These are phyloP conservation scores for Eupelmus urozonus DNA, from an alignment of 2,888 invertebrate species.

Conservation along the genomic window DNA sequence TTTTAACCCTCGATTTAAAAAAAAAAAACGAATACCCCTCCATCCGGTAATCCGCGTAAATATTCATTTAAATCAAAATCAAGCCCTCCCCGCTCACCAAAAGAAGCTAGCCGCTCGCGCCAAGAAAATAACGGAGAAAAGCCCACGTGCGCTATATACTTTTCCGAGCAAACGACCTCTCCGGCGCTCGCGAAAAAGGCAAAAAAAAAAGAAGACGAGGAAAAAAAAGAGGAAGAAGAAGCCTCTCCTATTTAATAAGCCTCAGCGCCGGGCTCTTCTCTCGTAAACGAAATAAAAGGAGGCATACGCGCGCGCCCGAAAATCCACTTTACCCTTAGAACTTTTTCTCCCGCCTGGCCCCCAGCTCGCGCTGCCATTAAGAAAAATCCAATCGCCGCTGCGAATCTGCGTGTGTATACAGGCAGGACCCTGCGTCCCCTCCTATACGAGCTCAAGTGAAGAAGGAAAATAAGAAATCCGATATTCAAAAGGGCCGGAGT, in stretches of 20 bases:
- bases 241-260: conserved; percentile 54
- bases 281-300: conserved; percentile 44
- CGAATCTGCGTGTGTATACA: neutral
- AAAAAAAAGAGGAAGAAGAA: conserved; percentile 31
- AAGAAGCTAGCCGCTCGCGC: neutral
- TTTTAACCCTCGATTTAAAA: too few relatives aligned
- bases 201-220: conserved; percentile 18
- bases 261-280: neutral
- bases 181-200: neutral
- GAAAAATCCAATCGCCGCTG: conserved; percentile 47
- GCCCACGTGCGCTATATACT: too few relatives aligned
- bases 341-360: conserved; percentile 14
- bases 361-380: conserved; percentile 35
- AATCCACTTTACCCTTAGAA: conserved; percentile 55
- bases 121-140: conserved; percentile 1
- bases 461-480: conserved; percentile 52
- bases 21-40: too few relatives aligned
- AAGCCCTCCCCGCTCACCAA: neutral
- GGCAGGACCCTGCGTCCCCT: neutral
- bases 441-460: neutral
- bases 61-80: too few relatives aligned
- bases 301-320: conserved; percentile 39
- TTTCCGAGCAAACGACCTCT: too few relatives aligned
- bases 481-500: conserved; percentile 47
- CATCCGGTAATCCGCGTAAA: too few relatives aligned